phyloP scores from a whole-genome alignment of 2,113 vertebrate genomes.

The Pristiophorus japonicus region DNA sequence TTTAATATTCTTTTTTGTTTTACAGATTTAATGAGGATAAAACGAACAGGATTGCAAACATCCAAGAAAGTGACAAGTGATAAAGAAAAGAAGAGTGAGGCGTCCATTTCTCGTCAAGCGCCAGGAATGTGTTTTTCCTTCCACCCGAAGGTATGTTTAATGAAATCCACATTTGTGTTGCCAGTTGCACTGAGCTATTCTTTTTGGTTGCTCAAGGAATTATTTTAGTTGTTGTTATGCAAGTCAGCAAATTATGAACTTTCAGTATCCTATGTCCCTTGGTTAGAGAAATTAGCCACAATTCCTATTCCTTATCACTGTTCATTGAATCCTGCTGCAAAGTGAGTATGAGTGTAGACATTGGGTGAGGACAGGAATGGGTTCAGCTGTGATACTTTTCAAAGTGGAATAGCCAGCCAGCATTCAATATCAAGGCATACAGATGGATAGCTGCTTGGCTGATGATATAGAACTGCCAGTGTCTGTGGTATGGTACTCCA shows the following conservation, averaged over 20 bases:
- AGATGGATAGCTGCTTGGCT: background rate
- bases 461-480: background rate
- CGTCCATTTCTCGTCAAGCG: slow-evolving; percentile 56
- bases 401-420: background rate
- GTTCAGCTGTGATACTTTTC: background rate
- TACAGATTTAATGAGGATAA: slow-evolving; percentile 75
- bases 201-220: background rate
- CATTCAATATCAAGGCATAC: background rate
- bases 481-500: background rate
- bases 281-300: background rate
- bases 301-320: background rate
- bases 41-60: slow-evolving; percentile 44
- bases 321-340: background rate
- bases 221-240: background rate
- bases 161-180: background rate
- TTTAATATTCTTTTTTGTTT: slow-evolving; percentile 35
- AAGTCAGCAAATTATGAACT: background rate
- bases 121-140: slow-evolving; percentile 83
- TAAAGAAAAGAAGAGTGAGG: slow-evolving; percentile 54
- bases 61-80: slow-evolving; percentile 46
- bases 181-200: background rate
- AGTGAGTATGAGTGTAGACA: background rate
- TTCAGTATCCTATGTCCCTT: background rate
- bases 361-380: background rate
- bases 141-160: slow-evolving; percentile 64